phyloP scores from a whole-genome alignment of 2,113 vertebrate genomes.

The Tragelaphus buxtoni region DNA sequence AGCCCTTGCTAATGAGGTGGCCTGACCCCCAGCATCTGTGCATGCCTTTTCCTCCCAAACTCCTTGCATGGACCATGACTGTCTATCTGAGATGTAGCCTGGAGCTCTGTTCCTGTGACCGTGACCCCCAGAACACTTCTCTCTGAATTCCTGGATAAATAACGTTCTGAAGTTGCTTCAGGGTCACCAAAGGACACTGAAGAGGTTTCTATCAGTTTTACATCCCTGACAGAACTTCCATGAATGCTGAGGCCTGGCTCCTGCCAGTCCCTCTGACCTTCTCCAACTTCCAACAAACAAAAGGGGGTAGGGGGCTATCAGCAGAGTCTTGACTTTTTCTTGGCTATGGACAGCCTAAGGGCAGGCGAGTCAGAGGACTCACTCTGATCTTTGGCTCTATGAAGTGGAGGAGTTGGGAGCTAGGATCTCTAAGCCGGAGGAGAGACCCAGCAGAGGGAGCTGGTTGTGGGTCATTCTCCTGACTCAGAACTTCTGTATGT shows the following conservation, averaged over 20 bases:
- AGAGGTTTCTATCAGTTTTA: not conserved
- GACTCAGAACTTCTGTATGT: not conserved
- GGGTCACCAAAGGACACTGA: not conserved
- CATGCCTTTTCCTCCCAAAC: not conserved
- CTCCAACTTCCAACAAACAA: not conserved
- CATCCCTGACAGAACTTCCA: not conserved
- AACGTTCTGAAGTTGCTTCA: not conserved
- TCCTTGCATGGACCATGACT: not conserved
- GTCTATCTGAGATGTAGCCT: not conserved
- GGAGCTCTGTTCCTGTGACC: not conserved
- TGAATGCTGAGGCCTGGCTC: not conserved
- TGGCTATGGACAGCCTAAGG: not conserved
- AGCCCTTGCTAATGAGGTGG: not conserved
- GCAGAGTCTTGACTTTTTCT: not conserved
- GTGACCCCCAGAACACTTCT: not conserved
- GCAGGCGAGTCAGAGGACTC: not conserved
- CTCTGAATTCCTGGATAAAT: not conserved
- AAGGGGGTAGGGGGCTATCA: not conserved
- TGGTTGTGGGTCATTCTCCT: not conserved
- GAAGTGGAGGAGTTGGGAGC: not conserved
- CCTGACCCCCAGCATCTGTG: not conserved
- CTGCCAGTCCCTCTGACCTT: not conserved
- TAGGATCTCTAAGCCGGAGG: not conserved
- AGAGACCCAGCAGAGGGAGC: not conserved
- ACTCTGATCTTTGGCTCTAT: constrained; percentile 55